phyloP scores from a whole-genome alignment of 1,140 invertebrate species.

The Microplitis demolitor region DNA sequence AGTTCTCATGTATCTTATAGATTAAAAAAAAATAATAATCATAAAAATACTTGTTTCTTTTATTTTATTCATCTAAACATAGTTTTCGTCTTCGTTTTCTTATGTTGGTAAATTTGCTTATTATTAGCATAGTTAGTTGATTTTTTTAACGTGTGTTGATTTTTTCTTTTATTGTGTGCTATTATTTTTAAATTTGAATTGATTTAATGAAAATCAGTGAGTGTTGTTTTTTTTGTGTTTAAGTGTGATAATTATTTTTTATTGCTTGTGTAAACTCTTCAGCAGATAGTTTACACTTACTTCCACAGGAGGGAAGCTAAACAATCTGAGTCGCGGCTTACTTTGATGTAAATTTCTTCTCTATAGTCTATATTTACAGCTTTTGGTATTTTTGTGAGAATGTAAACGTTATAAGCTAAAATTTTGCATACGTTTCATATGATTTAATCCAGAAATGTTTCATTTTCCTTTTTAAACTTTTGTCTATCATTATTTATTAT shows the following conservation, averaged over 20 bases:
- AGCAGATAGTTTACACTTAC: conserved; percentile 18
- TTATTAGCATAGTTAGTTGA: too few species aligned
- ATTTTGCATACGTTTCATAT: not conserved
- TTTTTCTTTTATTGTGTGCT: too few species aligned
- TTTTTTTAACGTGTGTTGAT: too few species aligned
- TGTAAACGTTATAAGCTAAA: conserved; percentile 16
- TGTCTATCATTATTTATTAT: not conserved
- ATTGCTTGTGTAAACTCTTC: not conserved
- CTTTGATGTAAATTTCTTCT: conserved; percentile 43
- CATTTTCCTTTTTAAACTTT: not conserved
- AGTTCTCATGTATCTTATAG: not conserved
- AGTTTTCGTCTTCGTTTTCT: too few species aligned
- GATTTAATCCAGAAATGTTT: conserved; percentile 19
- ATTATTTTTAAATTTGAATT: not conserved
- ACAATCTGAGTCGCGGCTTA: conserved; percentile 23
- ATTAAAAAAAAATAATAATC: too few species aligned
- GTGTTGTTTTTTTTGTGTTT: not conserved
- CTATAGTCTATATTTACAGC: not conserved
- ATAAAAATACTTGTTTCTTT: not conserved
- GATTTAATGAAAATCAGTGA: not conserved
- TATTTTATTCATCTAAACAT: too few species aligned
- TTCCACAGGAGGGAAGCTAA: not conserved
- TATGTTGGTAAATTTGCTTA: too few species aligned
- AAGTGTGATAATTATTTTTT: not conserved
- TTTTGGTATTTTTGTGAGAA: conserved; percentile 4